Conservation (phyloP, 2,888 invertebrate species). For the Heteromurus nitidus region DNA sequence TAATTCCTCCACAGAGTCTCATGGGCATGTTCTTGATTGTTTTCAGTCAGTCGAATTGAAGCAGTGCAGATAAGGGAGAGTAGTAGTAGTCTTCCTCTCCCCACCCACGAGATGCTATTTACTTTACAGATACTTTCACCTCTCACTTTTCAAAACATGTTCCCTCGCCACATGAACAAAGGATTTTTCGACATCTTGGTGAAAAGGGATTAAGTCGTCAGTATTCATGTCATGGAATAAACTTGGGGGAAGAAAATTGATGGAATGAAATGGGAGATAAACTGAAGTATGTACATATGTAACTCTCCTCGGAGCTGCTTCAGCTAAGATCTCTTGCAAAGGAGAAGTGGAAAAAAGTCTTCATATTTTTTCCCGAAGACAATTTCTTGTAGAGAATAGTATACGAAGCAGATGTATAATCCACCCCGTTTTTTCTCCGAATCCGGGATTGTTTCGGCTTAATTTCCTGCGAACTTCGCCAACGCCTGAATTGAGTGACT, state of each 20-base stretch:
- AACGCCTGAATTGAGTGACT: constrained; percentile 14
- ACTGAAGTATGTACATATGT: neutral
- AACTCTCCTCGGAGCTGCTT: too few species aligned
- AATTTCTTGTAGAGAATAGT: too few species aligned
- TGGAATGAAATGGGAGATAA: constrained; percentile 14
- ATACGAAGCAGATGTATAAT: too few species aligned
- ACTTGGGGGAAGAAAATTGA: constrained; percentile 29
- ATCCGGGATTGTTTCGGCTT: constrained; percentile 17
- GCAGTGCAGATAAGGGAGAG: neutral
- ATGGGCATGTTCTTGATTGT: neutral
- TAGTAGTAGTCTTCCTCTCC: neutral
- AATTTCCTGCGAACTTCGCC: constrained; percentile 40
- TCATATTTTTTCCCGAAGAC: too few species aligned
- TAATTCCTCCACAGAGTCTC: neutral
- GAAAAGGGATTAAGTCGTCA: constrained; percentile 44
- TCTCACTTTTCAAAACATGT: neutral
- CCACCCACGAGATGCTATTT: too few species aligned
- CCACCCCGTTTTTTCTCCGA: constrained; percentile 5
- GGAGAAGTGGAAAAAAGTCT: too few species aligned
- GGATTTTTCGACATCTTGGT: constrained; percentile 31
- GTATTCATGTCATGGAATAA: constrained; percentile 50
- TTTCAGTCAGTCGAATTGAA: neutral
- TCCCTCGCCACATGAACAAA: constrained; percentile 14
- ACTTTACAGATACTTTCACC: neutral
- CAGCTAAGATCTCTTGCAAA: too few species aligned